Evolutionary conservation across 2,888 invertebrate genomes (phyloP), one percentile per base, ranked within the genome.

Genomic region (Aphrophora alni): DNA sequence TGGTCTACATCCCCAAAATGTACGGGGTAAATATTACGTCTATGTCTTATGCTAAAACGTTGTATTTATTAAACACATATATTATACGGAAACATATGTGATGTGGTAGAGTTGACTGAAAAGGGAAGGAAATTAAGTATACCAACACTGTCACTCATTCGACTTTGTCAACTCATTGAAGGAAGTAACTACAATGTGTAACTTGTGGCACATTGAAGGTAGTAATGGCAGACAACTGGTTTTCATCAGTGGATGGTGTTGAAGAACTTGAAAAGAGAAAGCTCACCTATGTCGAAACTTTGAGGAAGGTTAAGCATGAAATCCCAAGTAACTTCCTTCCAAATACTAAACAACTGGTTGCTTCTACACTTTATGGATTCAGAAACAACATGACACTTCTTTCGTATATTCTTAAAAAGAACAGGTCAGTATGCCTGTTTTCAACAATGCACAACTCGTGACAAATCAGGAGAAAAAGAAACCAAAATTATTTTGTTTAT

Each of bases 161-260:
- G n/a, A n/a, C n/a, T n/a, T n/a, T n/a, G n/a, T n/a, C n/a, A 33
- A 33, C 33, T 10, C 10, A 33, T 33, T 33, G 33, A 33, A 33
- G 33, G 33, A 33, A n/a, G n/a, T n/a, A n/a, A n/a, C n/a, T n/a
- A n/a, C n/a, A n/a, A n/a, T n/a, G n/a, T n/a, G n/a, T n/a, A n/a
- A n/a, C n/a, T n/a, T n/a, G n/a, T n/a, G n/a, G n/a, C n/a, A 33
- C 33, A 7, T 7, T 7, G 4, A 33, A 33, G 33, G 10, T 7
- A 7, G 33, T 33, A 7, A 33, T 10, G 10, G 4, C 33, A 33
- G 33, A 33, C 4, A 33, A 87, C 82, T 87, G 87, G 86, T 87
- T 86, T 83, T 82, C 85, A 28, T 86, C 86, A 7, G 82, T 86
- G 14, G 84, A 86, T 77, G 73, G 86, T 75, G 85, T 84, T 59